A percentile compares a stretch with the other conserved stretches of the same genome.
Conservation (phyloP, 1,140 invertebrate species). For the Platyscapa corneri region DNA sequence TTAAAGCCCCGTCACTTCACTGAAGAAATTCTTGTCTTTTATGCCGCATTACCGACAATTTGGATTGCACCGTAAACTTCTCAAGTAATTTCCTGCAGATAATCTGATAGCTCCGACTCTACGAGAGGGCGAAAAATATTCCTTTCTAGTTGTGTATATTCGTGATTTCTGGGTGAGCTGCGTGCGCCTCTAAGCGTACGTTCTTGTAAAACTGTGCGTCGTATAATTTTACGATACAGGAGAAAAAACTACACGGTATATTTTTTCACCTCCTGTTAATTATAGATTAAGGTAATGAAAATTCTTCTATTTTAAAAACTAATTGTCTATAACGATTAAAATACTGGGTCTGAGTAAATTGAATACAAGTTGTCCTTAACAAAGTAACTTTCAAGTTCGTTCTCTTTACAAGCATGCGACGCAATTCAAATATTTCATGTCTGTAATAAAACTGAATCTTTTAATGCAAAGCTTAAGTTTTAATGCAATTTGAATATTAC, state of each 20-base stretch:
- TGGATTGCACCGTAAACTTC: slow-evolving; percentile 6
- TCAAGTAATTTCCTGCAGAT: slow-evolving; percentile 1
- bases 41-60: not conserved
- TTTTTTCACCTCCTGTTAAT: not conserved
- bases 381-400: not conserved
- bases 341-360: not conserved
- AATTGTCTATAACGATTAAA: not conserved
- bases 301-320: not conserved
- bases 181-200: not conserved
- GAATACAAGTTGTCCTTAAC: not conserved
- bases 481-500: not conserved
- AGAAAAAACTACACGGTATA: not conserved
- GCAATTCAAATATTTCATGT: not conserved
- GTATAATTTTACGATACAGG: slow-evolving; percentile 1
- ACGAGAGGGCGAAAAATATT: slow-evolving; percentile 10
- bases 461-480: not conserved
- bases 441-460: not conserved
- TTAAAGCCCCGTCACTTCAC: not conserved
- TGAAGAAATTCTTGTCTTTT: not conserved
- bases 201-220: slow-evolving; percentile 1
- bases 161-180: not conserved
- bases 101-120: not conserved
- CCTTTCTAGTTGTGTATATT: slow-evolving; percentile 9
- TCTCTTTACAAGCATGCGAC: not conserved
- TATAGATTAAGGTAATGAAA: not conserved